Base-by-base conservation (phyloP, 2,113 vertebrate species). In the Myanophis thanlyinensis region DNA sequence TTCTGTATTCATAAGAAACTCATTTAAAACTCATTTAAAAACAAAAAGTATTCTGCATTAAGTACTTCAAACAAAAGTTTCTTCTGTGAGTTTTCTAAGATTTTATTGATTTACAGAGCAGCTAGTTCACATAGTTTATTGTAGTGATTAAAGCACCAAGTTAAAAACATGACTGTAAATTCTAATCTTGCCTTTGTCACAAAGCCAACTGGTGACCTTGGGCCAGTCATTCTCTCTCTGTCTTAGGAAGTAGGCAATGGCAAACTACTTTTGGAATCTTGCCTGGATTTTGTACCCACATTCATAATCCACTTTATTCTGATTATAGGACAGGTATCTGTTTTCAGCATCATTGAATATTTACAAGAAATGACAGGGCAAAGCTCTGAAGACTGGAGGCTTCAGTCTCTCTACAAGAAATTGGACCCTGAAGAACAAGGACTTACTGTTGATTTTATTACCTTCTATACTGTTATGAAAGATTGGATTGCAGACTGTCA, bases 401-500 rank as follows among this genome's bases (percentile, higher is more conserved):
- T 98, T 80, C 96, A 92, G 59, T 95, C 93, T 22, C 93, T 98
- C 47, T 96, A 97, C 80, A 93, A 13, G 9, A 97, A 93, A 91
- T 91, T 98, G 88, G 97, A 98, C 89, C 97, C 97, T 89, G 93
- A 80, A 1, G 90, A 96, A 40, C 87, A 93, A 85, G 97, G 96
- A 4, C 92, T 95, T 84, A 56, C 95, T 1, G 95, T 98, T 92
- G 95, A 97, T 92, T 94, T 96, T 90, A 92, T 93, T 53, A 97
- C 97, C 56, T 98, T 98, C 87, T 93, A 96, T 85, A 91, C 53
- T 5, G 46, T 97, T 91, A 98, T 97, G 97, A 95, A 96, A 80
- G 93, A 96, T 85, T 97, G 97, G 97, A 97, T 98, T 2, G 86
- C 96, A 53, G 93, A 95, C 90, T 97, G 97, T 94, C 96, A 97